Conservation (phyloP, 2,888 invertebrate species). For the Pocota personata region DNA sequence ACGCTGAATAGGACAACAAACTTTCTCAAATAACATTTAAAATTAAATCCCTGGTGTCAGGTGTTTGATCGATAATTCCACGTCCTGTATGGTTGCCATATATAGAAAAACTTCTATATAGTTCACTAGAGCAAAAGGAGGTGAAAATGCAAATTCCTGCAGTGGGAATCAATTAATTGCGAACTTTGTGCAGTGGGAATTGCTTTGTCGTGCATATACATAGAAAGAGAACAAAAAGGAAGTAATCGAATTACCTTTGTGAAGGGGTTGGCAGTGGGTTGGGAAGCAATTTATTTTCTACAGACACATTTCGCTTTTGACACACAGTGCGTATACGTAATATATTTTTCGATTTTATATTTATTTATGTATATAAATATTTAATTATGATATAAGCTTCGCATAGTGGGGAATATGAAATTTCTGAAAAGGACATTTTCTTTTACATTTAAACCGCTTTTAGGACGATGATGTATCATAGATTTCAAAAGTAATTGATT, state of each 20-base stretch:
- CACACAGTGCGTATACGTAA: conserved; percentile 33
- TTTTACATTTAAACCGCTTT: too few relatives aligned
- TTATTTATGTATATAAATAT: neutral
- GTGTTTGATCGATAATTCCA: conserved; percentile 69
- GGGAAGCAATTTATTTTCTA: neutral
- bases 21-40: conserved; percentile 51
- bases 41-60: conserved; percentile 39
- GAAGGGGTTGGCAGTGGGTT: neutral
- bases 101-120: conserved; percentile 39
- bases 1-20: conserved; percentile 61
- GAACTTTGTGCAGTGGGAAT: conserved; percentile 43
- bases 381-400: neutral
- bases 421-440: neutral
- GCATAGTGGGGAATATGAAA: neutral
- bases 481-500: too few relatives aligned
- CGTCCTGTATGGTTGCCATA: conserved; percentile 58
- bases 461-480: too few relatives aligned
- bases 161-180: conserved; percentile 62
- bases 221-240: neutral
- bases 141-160: conserved; percentile 65
- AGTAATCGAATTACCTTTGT: neutral
- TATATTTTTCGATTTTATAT: neutral
- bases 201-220: conserved; percentile 36
- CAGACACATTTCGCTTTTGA: neutral
- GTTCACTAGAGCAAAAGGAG: conserved; percentile 66